Conservation (phyloP, 2,888 invertebrate genomes). For the Folsomia candida region DNA sequence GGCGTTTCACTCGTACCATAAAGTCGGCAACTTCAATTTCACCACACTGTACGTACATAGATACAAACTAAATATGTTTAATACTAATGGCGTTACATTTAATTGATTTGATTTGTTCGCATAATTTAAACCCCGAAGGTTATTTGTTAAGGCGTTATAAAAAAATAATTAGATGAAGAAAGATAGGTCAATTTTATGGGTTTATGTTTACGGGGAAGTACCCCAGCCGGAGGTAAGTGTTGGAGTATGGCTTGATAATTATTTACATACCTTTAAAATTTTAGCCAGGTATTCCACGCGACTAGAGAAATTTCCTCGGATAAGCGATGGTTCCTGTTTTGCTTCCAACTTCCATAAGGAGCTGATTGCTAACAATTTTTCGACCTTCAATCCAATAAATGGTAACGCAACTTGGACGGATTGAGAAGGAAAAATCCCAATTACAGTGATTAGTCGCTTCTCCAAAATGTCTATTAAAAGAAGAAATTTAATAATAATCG, state of each 20-base stretch:
- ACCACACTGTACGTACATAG: conserved; percentile 20
- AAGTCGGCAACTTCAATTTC: conserved; percentile 22
- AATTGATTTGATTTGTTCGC: too few species aligned
- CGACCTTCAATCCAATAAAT: not conserved
- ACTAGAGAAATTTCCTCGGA: not conserved
- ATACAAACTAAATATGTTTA: too few species aligned
- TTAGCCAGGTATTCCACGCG: conserved; percentile 21
- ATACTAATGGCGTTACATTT: too few species aligned
- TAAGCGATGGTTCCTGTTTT: not conserved
- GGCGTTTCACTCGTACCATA: conserved; percentile 20
- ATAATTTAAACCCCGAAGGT: too few species aligned
- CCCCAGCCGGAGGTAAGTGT: too few species aligned
- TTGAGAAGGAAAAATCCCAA: not conserved
- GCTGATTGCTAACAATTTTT: conserved; percentile 15
- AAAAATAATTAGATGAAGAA: too few species aligned
- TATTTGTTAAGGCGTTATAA: too few species aligned
- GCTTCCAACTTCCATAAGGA: conserved; percentile 9
- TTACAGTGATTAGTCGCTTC: not conserved
- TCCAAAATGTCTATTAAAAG: conserved; percentile 10
- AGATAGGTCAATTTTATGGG: too few species aligned
- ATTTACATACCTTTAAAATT: conserved; percentile 1
- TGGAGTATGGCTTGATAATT: too few species aligned
- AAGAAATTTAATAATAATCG: not conserved
- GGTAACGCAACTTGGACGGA: conserved; percentile 14
- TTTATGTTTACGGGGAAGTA: too few species aligned